Percentiles rank a stretch among this genome's conserved stretches.
These are phyloP conservation scores for Hermetia illucens DNA, from an alignment of 1,140 invertebrate genomes.

Conservation along the genomic window DNA sequence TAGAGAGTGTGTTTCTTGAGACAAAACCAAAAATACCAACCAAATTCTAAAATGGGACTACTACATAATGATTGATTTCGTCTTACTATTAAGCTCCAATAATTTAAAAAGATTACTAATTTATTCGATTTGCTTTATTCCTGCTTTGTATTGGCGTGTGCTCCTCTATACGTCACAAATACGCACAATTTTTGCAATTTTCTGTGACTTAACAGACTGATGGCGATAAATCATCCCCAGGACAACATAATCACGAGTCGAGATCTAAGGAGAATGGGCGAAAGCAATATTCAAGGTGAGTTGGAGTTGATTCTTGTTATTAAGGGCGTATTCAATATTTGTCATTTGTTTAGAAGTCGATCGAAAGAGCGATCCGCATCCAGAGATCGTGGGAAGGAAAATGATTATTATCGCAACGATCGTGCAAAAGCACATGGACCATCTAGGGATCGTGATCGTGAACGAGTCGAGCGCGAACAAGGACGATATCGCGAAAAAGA, in stretches of 20 bases:
- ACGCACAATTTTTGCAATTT: neutral
- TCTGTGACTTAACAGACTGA: slow-evolving; percentile 1
- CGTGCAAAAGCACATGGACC: too few relatives aligned
- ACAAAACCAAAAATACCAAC: too few relatives aligned
- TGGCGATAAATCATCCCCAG: neutral
- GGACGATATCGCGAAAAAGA: slow-evolving; percentile 15
- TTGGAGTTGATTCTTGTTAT: too few relatives aligned
- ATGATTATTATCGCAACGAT: too few relatives aligned
- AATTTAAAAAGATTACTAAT: slow-evolving; percentile 3
- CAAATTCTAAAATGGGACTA: too few relatives aligned
- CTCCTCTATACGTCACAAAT: neutral
- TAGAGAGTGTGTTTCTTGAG: too few relatives aligned
- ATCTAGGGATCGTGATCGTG: slow-evolving; percentile 12
- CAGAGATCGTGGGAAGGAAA: too few relatives aligned
- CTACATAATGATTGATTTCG: neutral
- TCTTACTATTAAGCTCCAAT: neutral
- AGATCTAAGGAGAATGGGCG: slow-evolving; percentile 14
- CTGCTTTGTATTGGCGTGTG: neutral
- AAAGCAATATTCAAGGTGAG: too few relatives aligned
- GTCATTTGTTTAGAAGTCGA: too few relatives aligned
- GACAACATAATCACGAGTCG: too few relatives aligned
- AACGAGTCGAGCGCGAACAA: slow-evolving; percentile 14
- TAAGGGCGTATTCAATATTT: too few relatives aligned
- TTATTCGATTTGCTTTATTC: slow-evolving; percentile 2
- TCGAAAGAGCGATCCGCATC: too few relatives aligned